Conservation (phyloP, 2,888 invertebrate genomes). For the Pollenia angustigena region DNA sequence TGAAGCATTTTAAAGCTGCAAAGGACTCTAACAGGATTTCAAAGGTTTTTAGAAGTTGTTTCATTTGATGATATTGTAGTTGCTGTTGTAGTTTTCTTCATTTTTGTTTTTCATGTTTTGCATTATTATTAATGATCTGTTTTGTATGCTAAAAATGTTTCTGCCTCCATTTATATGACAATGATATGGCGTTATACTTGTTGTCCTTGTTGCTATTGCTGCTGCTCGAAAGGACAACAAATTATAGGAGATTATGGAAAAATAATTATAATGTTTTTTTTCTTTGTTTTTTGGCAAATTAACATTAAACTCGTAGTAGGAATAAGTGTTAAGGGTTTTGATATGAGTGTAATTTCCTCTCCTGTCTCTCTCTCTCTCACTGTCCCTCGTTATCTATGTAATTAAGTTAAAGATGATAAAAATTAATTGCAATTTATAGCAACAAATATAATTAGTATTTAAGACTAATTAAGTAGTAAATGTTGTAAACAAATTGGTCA, state of each 20-base stretch:
- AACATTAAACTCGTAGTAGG: slow-evolving; percentile 2
- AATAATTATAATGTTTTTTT: slow-evolving; percentile 64
- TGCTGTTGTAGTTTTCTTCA: neutral
- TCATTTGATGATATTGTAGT: slow-evolving; percentile 10
- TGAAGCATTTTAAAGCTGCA: slow-evolving; percentile 46
- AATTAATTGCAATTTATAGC: slow-evolving; percentile 59
- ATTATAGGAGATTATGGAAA: slow-evolving; percentile 56
- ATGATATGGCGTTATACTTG: slow-evolving; percentile 37
- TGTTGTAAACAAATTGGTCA: slow-evolving; percentile 13
- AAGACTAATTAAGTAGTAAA: slow-evolving; percentile 52
- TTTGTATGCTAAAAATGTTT: slow-evolving; percentile 66
- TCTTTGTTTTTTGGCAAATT: slow-evolving; percentile 28
- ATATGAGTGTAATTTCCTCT: neutral
- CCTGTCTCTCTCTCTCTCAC: neutral
- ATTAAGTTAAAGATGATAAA: slow-evolving; percentile 55
- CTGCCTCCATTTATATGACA: slow-evolving; percentile 29
- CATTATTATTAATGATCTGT: slow-evolving; percentile 71
- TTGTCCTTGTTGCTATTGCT: slow-evolving; percentile 7
- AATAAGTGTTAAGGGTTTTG: neutral
- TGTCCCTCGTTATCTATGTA: slow-evolving; percentile 23
- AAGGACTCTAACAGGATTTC: slow-evolving; percentile 13
- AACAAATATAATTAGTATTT: slow-evolving; percentile 26
- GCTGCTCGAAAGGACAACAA: slow-evolving; percentile 45
- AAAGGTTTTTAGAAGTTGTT: slow-evolving; percentile 47
- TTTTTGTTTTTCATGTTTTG: slow-evolving; percentile 17